Evolutionary conservation across 2,888 invertebrate genomes (phyloP), one percentile per base, ranked within the genome.

Genomic region (Helleia helle): DNA sequence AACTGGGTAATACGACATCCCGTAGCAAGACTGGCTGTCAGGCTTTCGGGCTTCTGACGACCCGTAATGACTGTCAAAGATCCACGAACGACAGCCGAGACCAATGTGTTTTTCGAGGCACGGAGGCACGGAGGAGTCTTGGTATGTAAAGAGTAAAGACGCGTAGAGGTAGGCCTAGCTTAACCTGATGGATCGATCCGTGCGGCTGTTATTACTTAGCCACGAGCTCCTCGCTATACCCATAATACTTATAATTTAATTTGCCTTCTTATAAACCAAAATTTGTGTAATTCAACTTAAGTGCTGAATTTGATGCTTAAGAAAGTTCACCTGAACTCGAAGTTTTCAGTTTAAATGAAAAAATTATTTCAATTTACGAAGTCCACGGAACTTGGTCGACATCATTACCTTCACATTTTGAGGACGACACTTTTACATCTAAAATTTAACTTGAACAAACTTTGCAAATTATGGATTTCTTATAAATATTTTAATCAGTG

Each of bases 291-390:
- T 34, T 34, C 18, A 22, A 34, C 34, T 22, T 52, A 56, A 67
- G 58, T 64, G 58, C 58, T 48, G 66, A 75, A 77, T 69, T 65
- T 67, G 65, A 59, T 61, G 60, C 70, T 72, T 67, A 65, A 56
- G 54, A 62, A 79, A 79, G 54, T 80, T 73, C 59, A 75, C 77
- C 80, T 77, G 76, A 66, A 68, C 31, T 65, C 62, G 59, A 58
- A 66, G 56, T 68, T 65, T 52, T 62, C 62, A 65, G 71, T 74
- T 79, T 71, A 79, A 81, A 81, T 81, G 81, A 83, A 83, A 81
- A 81, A 83, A 80, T 81, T 77, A 83, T 81, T 81, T 80, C 79
- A 80, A 77, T 81, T 81, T 72, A 65, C 54, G 54, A 65, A 66
- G 65, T 70, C 67, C 50, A 54, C 56, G 52, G 45, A 56, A 63